Conservation (phyloP, 1,140 invertebrate species). For the Drosophila trapezifrons region DNA sequence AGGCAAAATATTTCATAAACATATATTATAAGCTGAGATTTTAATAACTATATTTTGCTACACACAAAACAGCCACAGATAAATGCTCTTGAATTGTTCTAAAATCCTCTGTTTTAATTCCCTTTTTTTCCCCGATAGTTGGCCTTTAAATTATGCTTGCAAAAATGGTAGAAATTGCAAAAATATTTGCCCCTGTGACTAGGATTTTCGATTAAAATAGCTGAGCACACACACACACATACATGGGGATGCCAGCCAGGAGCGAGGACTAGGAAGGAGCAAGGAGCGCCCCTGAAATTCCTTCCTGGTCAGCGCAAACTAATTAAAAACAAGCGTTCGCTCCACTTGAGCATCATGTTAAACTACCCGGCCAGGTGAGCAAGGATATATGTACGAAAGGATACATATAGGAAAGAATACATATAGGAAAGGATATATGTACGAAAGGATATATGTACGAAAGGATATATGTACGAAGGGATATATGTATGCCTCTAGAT, state of each 20-base stretch:
- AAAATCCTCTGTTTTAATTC: too few relatives aligned
- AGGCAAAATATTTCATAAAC: too few relatives aligned
- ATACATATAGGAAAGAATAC: background rate
- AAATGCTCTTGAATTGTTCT: background rate
- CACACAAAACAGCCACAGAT: background rate
- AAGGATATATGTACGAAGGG: slow-evolving; percentile 1
- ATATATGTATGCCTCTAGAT: background rate
- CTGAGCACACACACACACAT: slow-evolving; percentile 12
- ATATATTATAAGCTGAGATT: too few relatives aligned
- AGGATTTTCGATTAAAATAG: slow-evolving; percentile 58
- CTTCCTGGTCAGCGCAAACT: slow-evolving; percentile 55
- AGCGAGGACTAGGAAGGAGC: background rate
- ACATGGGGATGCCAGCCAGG: background rate
- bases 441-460: background rate
- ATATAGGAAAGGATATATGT: background rate
- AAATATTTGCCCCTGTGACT: slow-evolving; percentile 43
- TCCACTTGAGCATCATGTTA: slow-evolving; percentile 57
- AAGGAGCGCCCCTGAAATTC: slow-evolving; percentile 20
- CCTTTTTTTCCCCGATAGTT: background rate
- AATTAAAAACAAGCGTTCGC: slow-evolving; percentile 61
- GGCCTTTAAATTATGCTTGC: slow-evolving; percentile 38
- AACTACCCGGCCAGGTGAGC: slow-evolving; percentile 45
- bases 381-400: background rate
- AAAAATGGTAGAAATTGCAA: slow-evolving; percentile 36
- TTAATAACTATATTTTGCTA: too few relatives aligned